phyloP scores from a whole-genome alignment of 2,797 vertebrate species.

The Catharus ustulatus region DNA sequence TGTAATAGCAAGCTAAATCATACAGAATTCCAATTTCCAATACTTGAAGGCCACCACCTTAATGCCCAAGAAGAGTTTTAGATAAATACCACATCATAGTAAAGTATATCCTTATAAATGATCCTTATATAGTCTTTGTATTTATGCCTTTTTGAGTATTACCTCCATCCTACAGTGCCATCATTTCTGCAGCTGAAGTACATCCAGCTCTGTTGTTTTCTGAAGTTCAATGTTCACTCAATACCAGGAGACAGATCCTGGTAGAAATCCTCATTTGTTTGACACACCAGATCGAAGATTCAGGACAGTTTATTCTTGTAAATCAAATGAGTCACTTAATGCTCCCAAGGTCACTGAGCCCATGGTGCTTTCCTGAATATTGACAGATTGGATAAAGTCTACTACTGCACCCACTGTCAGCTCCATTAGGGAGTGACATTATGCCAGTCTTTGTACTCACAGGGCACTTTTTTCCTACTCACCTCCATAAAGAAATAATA shows the following conservation, averaged over 20 bases:
- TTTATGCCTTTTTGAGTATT: neutral
- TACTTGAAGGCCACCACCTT: neutral
- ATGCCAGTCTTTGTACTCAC: neutral
- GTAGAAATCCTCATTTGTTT: constrained; percentile 6
- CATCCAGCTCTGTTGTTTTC: neutral
- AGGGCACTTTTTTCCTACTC: neutral
- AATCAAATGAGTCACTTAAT: constrained; percentile 10
- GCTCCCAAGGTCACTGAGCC: constrained; percentile 17
- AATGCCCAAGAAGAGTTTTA: neutral
- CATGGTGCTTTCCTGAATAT: neutral
- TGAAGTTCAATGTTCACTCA: neutral
- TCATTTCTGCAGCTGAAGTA: neutral
- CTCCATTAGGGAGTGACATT: neutral
- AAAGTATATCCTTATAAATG: neutral
- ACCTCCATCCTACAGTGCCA: neutral
- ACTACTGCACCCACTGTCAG: accelerated
- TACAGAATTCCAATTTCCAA: neutral
- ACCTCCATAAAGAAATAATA: neutral
- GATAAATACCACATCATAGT: neutral
- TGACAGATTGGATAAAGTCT: neutral
- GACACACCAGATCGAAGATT: neutral
- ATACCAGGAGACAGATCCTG: neutral
- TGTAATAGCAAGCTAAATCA: neutral
- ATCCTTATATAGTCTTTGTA: neutral
- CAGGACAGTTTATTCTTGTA: constrained; percentile 11